Percentiles rank a stretch among this genome's conserved stretches.
These are phyloP conservation scores for Heliothis subflexa DNA, from an alignment of 1,140 invertebrate genomes.

Conservation along the genomic window DNA sequence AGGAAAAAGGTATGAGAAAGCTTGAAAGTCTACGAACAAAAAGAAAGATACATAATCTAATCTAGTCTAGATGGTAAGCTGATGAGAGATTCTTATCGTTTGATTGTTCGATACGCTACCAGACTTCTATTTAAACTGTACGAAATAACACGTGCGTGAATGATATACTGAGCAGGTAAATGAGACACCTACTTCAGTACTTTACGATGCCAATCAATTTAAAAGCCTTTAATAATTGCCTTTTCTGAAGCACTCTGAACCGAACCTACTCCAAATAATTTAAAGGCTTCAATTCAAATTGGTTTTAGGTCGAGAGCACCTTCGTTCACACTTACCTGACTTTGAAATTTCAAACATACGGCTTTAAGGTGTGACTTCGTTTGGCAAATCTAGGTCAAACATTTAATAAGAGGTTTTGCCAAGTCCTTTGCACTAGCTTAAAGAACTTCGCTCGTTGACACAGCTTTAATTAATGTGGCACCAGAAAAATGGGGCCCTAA, in stretches of 20 bases:
- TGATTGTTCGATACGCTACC: no score
- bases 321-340: not conserved
- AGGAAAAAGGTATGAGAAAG: not conserved
- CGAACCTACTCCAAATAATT: not conserved
- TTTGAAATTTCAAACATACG: slow-evolving; percentile 5
- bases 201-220: not conserved
- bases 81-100: no score
- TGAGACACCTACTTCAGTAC: not conserved
- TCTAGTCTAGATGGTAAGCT: not conserved
- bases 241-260: not conserved
- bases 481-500: slow-evolving; percentile 1
- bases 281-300: slow-evolving; percentile 18
- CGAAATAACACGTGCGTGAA: no score
- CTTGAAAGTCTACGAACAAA: not conserved
- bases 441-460: slow-evolving; percentile 25
- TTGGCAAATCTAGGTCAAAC: slow-evolving; percentile 8
- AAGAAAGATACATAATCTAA: not conserved
- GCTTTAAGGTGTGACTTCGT: not conserved
- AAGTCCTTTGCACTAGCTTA: slow-evolving; percentile 1
- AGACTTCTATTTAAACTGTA: no score
- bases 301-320: slow-evolving; percentile 13
- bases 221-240: not conserved
- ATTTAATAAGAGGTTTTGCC: slow-evolving; percentile 11
- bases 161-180: no score
- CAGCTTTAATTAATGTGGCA: slow-evolving; percentile 8